phyloP scores from a whole-genome alignment of 1,140 invertebrate genomes.

The Oedothorax gibbosus region DNA sequence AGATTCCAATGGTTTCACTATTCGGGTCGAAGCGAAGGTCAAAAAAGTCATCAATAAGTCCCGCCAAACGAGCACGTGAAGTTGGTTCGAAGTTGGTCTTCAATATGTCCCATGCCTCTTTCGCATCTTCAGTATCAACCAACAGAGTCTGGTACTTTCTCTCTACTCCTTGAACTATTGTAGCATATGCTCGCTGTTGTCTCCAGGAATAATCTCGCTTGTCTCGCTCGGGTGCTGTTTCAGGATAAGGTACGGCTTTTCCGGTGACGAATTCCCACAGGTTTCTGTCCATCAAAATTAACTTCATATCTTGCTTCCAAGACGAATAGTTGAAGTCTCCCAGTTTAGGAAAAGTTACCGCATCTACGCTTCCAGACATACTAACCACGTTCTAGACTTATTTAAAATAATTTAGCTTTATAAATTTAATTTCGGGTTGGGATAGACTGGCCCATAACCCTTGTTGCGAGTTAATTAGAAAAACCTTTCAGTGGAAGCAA shows the following conservation, averaged over 20 bases:
- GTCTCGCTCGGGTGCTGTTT: neutral
- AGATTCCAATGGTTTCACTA: neutral
- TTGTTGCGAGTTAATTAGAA: too few species aligned
- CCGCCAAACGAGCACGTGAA: neutral
- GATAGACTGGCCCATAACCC: too few species aligned
- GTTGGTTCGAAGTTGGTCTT: slow-evolving; percentile 18
- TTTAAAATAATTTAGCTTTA: too few species aligned
- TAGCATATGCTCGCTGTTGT: neutral
- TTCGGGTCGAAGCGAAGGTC: neutral
- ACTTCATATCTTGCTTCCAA: too few species aligned
- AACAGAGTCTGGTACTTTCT: neutral
- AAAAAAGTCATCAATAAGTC: neutral
- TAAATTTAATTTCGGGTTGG: too few species aligned
- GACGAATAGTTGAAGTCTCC: too few species aligned
- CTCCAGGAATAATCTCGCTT: too few species aligned
- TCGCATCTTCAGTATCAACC: neutral
- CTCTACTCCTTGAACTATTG: neutral
- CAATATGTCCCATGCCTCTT: slow-evolving; percentile 14
- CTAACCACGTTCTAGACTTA: too few species aligned
- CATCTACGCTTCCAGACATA: too few species aligned
- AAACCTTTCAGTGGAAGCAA: too few species aligned
- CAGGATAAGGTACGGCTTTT: neutral
- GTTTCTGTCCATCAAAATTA: too few species aligned
- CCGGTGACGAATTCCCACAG: neutral
- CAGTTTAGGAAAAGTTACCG: too few species aligned